Conservation (phyloP, 53 echinoderm and acorn worm species). For the Holothuria leucospilota region DNA sequence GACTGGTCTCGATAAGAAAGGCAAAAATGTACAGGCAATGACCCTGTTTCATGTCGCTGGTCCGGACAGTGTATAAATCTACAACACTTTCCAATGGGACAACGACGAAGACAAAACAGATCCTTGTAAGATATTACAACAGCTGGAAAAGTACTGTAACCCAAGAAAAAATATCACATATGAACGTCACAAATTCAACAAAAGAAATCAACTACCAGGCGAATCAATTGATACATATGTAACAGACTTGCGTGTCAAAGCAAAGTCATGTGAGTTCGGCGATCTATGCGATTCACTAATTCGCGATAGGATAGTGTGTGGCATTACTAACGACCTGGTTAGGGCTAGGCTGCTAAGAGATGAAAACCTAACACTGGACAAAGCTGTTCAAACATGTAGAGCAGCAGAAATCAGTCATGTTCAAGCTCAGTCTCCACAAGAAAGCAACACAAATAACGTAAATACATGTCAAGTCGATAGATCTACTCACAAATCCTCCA, state of each 20-base stretch:
- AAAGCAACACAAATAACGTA: not conserved
- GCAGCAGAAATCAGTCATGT: constrained; percentile 16
- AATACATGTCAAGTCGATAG: not conserved
- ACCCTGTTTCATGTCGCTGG: too few relatives aligned
- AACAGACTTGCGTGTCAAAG: not conserved
- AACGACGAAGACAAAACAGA: not conserved
- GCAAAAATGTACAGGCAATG: too few relatives aligned
- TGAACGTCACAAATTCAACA: too few relatives aligned
- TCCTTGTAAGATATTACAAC: not conserved
- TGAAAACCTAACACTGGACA: constrained; percentile 52
- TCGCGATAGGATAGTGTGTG: constrained; percentile 45
- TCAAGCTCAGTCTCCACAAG: constrained; percentile 27
- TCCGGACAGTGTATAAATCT: too few relatives aligned
- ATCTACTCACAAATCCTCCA: not conserved
- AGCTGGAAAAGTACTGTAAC: not conserved
- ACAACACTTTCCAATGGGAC: too few relatives aligned
- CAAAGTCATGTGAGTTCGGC: constrained; percentile 27
- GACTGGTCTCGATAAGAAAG: too few relatives aligned
- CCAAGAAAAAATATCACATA: not conserved
- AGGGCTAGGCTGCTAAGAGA: constrained; percentile 49
- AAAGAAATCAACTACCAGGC: not conserved
- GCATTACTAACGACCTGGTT: constrained; percentile 20
- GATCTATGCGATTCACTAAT: constrained; percentile 40
- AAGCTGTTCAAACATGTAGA: constrained; percentile 23
- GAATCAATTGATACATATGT: not conserved